These are phyloP conservation scores for Heliornis fulica DNA, from an alignment of 2,113 vertebrate species.

Conservation along the genomic window DNA sequence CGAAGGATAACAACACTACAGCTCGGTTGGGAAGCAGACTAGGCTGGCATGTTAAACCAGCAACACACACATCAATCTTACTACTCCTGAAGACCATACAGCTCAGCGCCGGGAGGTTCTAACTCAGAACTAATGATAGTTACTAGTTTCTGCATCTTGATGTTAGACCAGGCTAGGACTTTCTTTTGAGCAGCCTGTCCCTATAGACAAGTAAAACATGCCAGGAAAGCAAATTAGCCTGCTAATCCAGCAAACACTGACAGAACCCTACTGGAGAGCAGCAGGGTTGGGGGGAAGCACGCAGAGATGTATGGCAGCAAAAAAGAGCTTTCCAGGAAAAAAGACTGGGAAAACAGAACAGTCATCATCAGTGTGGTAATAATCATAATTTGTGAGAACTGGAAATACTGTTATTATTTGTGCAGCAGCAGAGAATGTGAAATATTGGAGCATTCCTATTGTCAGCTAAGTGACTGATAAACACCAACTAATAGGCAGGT, in stretches of 20 bases:
- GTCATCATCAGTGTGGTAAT: neutral
- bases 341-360: neutral
- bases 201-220: slow-evolving; percentile 33
- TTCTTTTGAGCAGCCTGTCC: neutral
- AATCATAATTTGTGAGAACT: slow-evolving; percentile 18
- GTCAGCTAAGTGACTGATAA: neutral
- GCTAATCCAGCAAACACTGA: slow-evolving; percentile 1
- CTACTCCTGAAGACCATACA: neutral
- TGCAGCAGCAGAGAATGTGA: neutral
- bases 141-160: neutral
- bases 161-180: slow-evolving; percentile 11
- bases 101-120: neutral
- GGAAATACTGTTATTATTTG: neutral
- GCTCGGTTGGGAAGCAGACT: slow-evolving; percentile 14
- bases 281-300: slow-evolving; percentile 7
- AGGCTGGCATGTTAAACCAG: neutral
- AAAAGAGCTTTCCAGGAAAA: neutral
- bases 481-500: neutral
- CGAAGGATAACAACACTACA: slow-evolving; percentile 51
- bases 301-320: neutral
- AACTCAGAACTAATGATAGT: slow-evolving; percentile 4
- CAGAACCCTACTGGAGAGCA: slow-evolving; percentile 2
- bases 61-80: slow-evolving; percentile 29
- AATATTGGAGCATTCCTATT: neutral
- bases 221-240: slow-evolving; percentile 41